Evolutionary conservation across 2,888 invertebrate species (phyloP).

Genomic region (Agriopis leucophaearia): DNA sequence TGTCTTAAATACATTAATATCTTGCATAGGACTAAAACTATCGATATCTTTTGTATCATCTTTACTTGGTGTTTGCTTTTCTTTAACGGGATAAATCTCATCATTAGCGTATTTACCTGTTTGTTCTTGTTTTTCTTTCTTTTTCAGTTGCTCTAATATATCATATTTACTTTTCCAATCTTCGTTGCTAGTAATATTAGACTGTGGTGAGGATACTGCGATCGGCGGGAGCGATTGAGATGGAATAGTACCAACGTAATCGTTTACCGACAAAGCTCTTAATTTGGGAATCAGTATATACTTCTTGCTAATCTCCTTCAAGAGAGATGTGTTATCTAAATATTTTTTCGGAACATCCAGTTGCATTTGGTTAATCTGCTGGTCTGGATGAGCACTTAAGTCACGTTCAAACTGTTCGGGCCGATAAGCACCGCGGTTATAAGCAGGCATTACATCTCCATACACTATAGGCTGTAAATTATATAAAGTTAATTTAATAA

Average conservation of each 20-base stretch:
- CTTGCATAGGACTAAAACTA: neutral
- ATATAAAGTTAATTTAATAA: neutral
- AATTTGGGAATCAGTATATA: conserved; percentile 78
- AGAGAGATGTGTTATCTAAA: conserved; percentile 57
- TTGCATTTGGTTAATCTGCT: conserved; percentile 39
- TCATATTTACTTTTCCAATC: conserved; percentile 82
- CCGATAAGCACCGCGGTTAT: conserved; percentile 22
- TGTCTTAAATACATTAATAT: neutral
- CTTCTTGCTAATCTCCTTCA: conserved; percentile 75
- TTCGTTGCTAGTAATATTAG: conserved; percentile 51
- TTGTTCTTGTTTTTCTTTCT: conserved; percentile 55
- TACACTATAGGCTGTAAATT: conserved; percentile 41
- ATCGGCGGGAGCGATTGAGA: conserved; percentile 21
- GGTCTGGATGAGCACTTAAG: conserved; percentile 23
- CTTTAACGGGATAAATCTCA: conserved; percentile 27
- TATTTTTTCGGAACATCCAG: conserved; percentile 46
- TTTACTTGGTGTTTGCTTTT: conserved; percentile 8
- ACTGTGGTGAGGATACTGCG: conserved; percentile 25
- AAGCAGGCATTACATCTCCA: conserved; percentile 30
- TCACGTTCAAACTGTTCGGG: conserved; percentile 33
- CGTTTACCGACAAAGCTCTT: conserved; percentile 46
- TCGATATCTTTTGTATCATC: neutral
- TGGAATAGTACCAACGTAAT: conserved; percentile 40
- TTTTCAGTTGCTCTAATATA: conserved; percentile 73
- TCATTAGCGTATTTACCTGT: conserved; percentile 24